Conservation (phyloP, 1,140 invertebrate genomes). For the Lasaia peninsularis region DNA sequence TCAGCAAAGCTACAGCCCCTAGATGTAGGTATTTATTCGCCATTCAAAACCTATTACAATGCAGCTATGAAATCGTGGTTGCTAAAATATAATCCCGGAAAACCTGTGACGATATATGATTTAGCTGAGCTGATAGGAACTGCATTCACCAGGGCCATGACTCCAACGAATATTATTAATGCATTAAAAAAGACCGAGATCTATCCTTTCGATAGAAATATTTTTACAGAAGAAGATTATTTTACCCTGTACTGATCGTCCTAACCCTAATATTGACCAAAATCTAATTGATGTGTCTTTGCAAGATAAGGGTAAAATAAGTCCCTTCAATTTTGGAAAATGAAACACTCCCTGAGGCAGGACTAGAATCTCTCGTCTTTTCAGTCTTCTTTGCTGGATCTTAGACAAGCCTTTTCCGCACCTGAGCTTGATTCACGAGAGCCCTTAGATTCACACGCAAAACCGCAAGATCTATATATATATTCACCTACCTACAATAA, state of each 20-base stretch:
- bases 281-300: background rate
- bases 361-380: background rate
- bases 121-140: constrained; percentile 14
- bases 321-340: background rate
- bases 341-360: constrained; percentile 2
- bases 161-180: constrained; percentile 7
- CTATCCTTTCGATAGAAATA: too few relatives aligned
- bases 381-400: too few relatives aligned
- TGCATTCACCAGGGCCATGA: background rate
- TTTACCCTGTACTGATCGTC: too few relatives aligned
- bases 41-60: constrained; percentile 19
- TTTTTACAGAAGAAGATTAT: too few relatives aligned
- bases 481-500: too few relatives aligned
- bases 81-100: constrained; percentile 13
- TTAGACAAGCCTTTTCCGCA: too few relatives aligned
- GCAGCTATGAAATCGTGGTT: constrained; percentile 14
- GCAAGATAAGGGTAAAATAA: background rate
- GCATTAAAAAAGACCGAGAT: background rate
- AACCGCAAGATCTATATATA: too few relatives aligned
- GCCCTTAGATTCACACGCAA: too few relatives aligned
- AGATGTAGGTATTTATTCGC: constrained; percentile 13
- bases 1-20: constrained; percentile 7
- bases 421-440: too few relatives aligned
- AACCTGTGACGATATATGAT: constrained; percentile 15
- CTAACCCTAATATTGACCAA: too few relatives aligned